A percentile compares a stretch with the other conserved stretches of the same genome.
phyloP scores from a whole-genome alignment of 2,888 invertebrate genomes.

The Horisme vitalbata region DNA sequence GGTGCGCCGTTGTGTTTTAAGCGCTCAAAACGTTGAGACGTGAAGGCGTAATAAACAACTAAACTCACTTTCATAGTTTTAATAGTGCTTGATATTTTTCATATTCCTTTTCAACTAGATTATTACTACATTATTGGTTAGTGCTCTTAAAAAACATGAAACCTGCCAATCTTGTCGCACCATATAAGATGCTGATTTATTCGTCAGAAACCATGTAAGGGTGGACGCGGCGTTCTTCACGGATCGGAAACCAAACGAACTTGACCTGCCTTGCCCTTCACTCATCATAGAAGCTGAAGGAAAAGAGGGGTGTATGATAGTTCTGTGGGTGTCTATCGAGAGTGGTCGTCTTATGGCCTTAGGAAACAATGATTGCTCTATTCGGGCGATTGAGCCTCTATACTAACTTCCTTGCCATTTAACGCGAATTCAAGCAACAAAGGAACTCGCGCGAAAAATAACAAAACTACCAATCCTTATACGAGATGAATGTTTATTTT shows the following conservation, averaged over 20 bases:
- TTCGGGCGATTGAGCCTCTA: constrained; percentile 77
- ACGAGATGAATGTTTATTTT: constrained; percentile 52
- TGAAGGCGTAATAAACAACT: too few relatives aligned
- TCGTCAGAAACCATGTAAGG: constrained; percentile 59
- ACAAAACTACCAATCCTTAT: constrained; percentile 75
- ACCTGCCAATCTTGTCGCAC: constrained; percentile 69
- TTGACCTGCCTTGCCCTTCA: constrained; percentile 48
- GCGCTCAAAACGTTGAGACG: too few relatives aligned
- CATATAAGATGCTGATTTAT: constrained; percentile 80
- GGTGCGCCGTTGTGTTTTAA: too few relatives aligned
- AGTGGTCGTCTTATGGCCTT: constrained; percentile 67
- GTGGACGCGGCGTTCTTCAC: constrained; percentile 66
- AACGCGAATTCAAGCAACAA: constrained; percentile 79
- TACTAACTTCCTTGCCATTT: constrained; percentile 82
- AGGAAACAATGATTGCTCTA: constrained; percentile 78
- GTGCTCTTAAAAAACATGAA: constrained; percentile 48
- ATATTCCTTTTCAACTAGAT: too few relatives aligned
- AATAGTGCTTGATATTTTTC: too few relatives aligned
- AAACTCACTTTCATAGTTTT: too few relatives aligned
- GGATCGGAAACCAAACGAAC: constrained; percentile 47
- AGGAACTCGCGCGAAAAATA: constrained; percentile 77
- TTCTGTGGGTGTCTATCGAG: constrained; percentile 51
- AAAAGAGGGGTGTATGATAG: constrained; percentile 31
- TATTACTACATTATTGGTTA: too few relatives aligned
- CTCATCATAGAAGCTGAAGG: neutral